A percentile compares a stretch with the other conserved stretches of the same genome.
These are phyloP conservation scores for Crocuta crocuta DNA, from an alignment of 2,113 vertebrate species.

Conservation along the genomic window DNA sequence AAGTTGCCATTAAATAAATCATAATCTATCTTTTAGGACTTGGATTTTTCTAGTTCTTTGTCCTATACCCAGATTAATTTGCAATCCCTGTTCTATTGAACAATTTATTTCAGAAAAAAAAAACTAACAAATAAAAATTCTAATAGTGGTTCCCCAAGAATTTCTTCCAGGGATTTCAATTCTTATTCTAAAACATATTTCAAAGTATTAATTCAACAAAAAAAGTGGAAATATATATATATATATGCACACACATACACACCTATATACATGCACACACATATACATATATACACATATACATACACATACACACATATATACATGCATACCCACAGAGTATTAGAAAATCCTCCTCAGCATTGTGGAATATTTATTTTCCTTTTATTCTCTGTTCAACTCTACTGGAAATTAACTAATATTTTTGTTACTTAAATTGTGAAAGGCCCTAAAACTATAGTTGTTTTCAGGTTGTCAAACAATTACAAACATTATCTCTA, in stretches of 20 bases:
- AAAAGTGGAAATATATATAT: background rate
- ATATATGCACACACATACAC: accelerated
- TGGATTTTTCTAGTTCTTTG: background rate
- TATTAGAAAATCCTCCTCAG: background rate
- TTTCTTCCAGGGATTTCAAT: background rate
- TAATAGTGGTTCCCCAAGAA: background rate
- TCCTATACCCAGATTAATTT: background rate
- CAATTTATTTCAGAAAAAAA: background rate
- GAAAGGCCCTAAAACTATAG: background rate
- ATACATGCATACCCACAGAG: background rate
- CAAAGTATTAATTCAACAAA: background rate
- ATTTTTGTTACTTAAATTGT: background rate
- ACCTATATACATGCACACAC: background rate
- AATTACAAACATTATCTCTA: background rate
- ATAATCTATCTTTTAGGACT: background rate
- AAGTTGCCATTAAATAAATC: background rate
- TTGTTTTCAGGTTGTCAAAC: background rate
- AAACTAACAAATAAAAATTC: background rate
- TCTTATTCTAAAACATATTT: background rate
- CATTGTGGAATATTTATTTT: background rate
- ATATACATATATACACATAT: background rate
- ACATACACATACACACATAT: background rate
- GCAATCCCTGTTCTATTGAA: background rate
- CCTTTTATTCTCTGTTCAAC: background rate
- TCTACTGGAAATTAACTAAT: background rate